Percentiles rank a stretch among this genome's conserved stretches.
Conservation (phyloP, 2,888 invertebrate genomes). For the Volucella inanis region DNA sequence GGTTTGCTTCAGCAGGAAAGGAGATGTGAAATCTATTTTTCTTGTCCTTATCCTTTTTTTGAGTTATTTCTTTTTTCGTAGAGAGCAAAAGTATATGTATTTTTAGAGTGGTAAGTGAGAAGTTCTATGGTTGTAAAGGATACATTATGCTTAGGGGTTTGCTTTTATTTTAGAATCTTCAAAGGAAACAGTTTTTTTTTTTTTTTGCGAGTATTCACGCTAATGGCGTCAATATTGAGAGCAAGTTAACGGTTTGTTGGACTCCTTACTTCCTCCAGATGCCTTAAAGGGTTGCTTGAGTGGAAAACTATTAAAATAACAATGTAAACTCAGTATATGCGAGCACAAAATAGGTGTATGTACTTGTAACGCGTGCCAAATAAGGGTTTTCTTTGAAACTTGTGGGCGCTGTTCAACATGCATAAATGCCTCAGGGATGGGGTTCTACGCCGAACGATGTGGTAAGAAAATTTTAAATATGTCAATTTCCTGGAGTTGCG, state of each 20-base stretch:
- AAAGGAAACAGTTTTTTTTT: conserved; percentile 14
- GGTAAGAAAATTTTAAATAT: conserved; percentile 24
- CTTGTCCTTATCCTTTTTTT: conserved; percentile 15
- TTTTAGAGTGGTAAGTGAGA: neutral
- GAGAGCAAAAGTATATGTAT: too few species aligned
- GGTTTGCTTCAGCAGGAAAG: neutral
- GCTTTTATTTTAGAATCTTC: conserved; percentile 53
- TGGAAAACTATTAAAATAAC: conserved; percentile 48
- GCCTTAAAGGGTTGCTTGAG: conserved; percentile 36
- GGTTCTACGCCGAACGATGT: neutral
- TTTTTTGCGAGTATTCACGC: conserved; percentile 29
- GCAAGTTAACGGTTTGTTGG: neutral
- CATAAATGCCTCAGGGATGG: neutral
- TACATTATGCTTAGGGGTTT: conserved; percentile 32
- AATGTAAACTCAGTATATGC: conserved; percentile 24
- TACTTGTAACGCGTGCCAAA: neutral
- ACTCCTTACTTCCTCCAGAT: conserved; percentile 19
- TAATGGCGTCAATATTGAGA: conserved; percentile 49
- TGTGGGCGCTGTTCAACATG: neutral
- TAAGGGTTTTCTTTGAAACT: conserved; percentile 15
- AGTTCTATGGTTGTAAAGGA: conserved; percentile 20
- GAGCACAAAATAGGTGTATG: neutral
- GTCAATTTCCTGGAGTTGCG: conserved; percentile 22
- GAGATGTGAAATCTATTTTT: neutral
- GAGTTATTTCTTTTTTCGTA: conserved; percentile 20